Evolutionary conservation across 2,797 vertebrate genomes (phyloP).

Genomic region (Enoplosus armatus): DNA sequence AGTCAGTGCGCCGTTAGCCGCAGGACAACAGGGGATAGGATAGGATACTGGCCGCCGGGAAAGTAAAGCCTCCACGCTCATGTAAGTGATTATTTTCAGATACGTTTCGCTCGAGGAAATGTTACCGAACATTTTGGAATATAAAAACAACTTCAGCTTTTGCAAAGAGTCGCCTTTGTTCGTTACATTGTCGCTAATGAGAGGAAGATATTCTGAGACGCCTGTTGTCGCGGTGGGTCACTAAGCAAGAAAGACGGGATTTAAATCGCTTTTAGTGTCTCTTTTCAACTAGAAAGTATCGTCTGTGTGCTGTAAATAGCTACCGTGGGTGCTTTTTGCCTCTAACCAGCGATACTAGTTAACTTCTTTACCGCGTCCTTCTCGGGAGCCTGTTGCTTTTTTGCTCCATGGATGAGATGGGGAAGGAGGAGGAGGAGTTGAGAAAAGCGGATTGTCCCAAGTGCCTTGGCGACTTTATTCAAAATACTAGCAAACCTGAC

Average conservation of each 20-base stretch:
- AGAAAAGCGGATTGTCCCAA: slow-evolving; percentile 86
- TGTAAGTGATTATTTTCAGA: slow-evolving; percentile 72
- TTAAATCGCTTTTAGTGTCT: not conserved
- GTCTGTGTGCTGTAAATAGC: not conserved
- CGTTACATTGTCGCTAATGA: slow-evolving; percentile 50
- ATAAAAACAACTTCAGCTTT: not conserved
- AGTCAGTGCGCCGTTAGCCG: slow-evolving; percentile 80
- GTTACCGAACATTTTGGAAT: fast-evolving
- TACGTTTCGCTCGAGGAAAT: not conserved
- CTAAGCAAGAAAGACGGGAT: not conserved
- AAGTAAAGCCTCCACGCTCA: slow-evolving; percentile 43
- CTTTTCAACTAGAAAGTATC: fast-evolving
- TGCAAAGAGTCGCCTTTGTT: slow-evolving; percentile 37
- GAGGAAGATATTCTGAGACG: slow-evolving; percentile 24
- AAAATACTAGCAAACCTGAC: slow-evolving; percentile 52
- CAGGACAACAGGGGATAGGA: slow-evolving; percentile 59
- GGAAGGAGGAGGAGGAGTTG: slow-evolving; percentile 75
- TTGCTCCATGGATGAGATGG: slow-evolving; percentile 66
- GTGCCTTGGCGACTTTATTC: slow-evolving; percentile 50
- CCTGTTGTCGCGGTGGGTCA: slow-evolving; percentile 33
- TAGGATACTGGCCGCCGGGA: slow-evolving; percentile 43
- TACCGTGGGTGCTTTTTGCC: not conserved
- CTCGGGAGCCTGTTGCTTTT: slow-evolving; percentile 84
- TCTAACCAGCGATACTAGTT: not conserved
- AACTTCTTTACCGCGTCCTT: slow-evolving; percentile 50